phyloP scores from a whole-genome alignment of 1,140 invertebrate genomes.

The Euwallacea fornicatus region DNA sequence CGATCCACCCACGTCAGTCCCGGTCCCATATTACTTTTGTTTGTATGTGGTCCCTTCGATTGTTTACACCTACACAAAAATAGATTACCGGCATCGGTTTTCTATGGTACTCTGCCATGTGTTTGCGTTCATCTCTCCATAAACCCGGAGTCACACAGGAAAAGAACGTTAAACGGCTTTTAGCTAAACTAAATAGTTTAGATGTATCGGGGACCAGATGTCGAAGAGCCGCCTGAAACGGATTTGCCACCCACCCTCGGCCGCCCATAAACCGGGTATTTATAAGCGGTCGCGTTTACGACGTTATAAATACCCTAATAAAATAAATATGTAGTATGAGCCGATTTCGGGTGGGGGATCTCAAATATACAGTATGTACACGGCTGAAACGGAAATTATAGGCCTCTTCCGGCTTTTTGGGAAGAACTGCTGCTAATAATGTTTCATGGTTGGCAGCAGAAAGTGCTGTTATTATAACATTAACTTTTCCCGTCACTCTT shows the following conservation, averaged over 20 bases:
- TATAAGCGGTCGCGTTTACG: slow-evolving; percentile 11
- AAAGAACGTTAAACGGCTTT: slow-evolving; percentile 27
- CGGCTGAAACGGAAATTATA: slow-evolving; percentile 3
- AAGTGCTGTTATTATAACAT: background rate
- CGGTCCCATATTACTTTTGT: no score
- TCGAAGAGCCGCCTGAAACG: slow-evolving; percentile 19
- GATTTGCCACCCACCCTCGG: slow-evolving; percentile 28
- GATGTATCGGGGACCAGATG: slow-evolving; percentile 24
- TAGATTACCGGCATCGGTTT: slow-evolving; percentile 11
- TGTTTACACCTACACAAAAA: slow-evolving; percentile 26
- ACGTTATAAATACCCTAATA: slow-evolving; percentile 29
- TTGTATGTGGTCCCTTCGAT: slow-evolving; percentile 1
- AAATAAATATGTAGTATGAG: slow-evolving; percentile 15
- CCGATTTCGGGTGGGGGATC: background rate
- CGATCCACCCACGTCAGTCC: no score
- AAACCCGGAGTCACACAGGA: slow-evolving; percentile 14
- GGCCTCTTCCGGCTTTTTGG: slow-evolving; percentile 9
- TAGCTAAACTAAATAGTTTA: slow-evolving; percentile 28
- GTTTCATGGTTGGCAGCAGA: background rate
- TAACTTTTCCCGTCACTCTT: no score
- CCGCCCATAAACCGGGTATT: slow-evolving; percentile 14
- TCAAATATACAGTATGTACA: slow-evolving; percentile 3
- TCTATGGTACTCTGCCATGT: slow-evolving; percentile 7
- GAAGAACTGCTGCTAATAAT: no score
- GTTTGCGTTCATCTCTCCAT: slow-evolving; percentile 12